Percentiles rank a stretch among this genome's conserved stretches.
These are phyloP conservation scores for Coptotermes formosanus DNA, from an alignment of 1,140 invertebrate genomes.

Conservation along the genomic window DNA sequence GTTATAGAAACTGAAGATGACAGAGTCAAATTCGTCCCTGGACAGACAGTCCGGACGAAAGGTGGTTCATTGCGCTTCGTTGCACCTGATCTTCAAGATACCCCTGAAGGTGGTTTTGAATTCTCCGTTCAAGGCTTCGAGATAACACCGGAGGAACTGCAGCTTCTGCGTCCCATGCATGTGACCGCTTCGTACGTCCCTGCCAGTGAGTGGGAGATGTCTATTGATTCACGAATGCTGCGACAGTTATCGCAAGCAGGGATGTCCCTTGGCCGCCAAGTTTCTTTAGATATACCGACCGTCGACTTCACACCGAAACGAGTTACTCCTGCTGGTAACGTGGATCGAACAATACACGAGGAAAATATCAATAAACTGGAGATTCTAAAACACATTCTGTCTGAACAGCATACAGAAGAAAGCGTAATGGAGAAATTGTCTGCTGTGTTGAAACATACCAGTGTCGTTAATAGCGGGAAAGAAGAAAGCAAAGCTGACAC, in stretches of 20 bases:
- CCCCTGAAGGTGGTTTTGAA: conserved; percentile 62
- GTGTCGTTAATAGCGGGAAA: background rate
- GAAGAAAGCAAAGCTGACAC: background rate
- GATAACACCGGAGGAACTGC: conserved; percentile 67
- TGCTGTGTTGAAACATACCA: background rate
- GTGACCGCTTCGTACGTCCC: conserved; percentile 42
- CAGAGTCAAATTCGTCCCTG: conserved; percentile 67
- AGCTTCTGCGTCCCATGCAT: conserved; percentile 57
- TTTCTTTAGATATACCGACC: conserved; percentile 58
- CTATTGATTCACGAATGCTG: conserved; percentile 66
- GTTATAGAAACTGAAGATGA: conserved; percentile 63
- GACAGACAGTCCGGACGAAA: conserved; percentile 69
- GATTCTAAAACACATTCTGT: background rate
- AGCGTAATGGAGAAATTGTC: background rate
- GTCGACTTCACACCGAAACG: conserved; percentile 53
- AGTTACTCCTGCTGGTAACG: no score
- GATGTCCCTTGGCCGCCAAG: conserved; percentile 65
- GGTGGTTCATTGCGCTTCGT: conserved; percentile 67
- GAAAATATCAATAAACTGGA: background rate
- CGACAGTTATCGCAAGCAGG: conserved; percentile 67
- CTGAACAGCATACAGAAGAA: background rate
- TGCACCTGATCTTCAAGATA: conserved; percentile 65
- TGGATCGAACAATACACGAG: background rate
- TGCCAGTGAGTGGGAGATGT: conserved; percentile 56
- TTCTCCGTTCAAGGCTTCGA: conserved; percentile 75